phyloP scores from a whole-genome alignment of 2,888 invertebrate genomes.

The Eristalinus sepulchralis region DNA sequence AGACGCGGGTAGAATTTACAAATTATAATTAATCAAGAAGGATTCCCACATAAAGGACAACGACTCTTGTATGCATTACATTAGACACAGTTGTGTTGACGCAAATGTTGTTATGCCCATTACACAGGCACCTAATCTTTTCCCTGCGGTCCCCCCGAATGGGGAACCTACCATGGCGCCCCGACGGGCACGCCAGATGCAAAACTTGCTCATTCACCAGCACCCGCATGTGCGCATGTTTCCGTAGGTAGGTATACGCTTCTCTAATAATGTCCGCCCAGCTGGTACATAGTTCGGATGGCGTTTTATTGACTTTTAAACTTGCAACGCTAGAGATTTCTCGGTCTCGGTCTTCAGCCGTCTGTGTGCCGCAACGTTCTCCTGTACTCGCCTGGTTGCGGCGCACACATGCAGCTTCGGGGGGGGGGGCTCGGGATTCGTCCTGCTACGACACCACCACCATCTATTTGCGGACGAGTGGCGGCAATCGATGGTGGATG shows the following conservation, averaged over 20 bases:
- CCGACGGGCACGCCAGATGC: constrained; percentile 55
- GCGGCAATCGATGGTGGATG: constrained; percentile 52
- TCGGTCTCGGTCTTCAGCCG: constrained; percentile 1
- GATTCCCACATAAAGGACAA: constrained; percentile 50
- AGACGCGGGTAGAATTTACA: constrained; percentile 64
- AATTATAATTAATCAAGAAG: constrained; percentile 70
- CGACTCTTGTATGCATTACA: constrained; percentile 23
- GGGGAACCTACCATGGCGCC: constrained; percentile 6
- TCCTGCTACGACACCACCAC: constrained; percentile 9
- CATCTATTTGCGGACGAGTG: background rate
- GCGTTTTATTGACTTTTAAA: constrained; percentile 70
- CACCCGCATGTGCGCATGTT: background rate
- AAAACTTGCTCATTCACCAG: constrained; percentile 29
- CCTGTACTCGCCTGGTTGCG: background rate
- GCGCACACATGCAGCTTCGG: constrained; percentile 25
- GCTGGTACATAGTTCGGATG: constrained; percentile 66
- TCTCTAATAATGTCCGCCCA: constrained; percentile 65
- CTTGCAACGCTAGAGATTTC: constrained; percentile 49
- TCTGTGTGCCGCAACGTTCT: background rate
- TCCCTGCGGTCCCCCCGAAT: constrained; percentile 48
- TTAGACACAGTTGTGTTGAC: constrained; percentile 42
- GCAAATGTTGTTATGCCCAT: constrained; percentile 62
- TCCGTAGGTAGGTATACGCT: background rate
- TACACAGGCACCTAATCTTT: constrained; percentile 63
- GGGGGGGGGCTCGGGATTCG: constrained; percentile 25